These are phyloP conservation scores for Charadrius vociferus DNA, from an alignment of 2,113 vertebrate genomes.

Conservation along the genomic window DNA sequence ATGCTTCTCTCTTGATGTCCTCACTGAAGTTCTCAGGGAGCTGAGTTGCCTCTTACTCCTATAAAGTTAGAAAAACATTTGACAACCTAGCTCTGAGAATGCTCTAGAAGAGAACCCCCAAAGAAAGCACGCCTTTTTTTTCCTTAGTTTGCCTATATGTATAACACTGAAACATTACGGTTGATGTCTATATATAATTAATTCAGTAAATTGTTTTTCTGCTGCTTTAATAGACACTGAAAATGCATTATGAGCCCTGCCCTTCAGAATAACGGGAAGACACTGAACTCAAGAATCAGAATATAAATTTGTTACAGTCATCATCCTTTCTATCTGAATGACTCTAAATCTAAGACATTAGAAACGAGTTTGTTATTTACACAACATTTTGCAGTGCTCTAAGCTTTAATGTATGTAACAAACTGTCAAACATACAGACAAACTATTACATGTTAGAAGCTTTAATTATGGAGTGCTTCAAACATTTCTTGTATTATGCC, in stretches of 20 bases:
- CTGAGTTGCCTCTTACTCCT: background rate
- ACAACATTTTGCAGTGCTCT: constrained; percentile 27
- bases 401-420: constrained; percentile 23
- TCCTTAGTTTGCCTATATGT: background rate
- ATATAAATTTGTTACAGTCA: constrained; percentile 11
- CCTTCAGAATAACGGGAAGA: background rate
- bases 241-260: background rate
- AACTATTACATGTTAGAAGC: constrained; percentile 45
- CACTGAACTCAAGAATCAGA: background rate
- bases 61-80: background rate
- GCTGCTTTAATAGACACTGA: background rate
- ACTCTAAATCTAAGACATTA: constrained; percentile 7
- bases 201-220: background rate
- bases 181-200: background rate
- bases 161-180: background rate
- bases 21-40: background rate
- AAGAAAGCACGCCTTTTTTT: background rate
- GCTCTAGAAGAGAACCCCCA: background rate
- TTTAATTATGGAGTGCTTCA: constrained; percentile 67
- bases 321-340: constrained; percentile 21
- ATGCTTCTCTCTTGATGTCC: background rate
- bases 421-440: constrained; percentile 41
- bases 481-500: constrained; percentile 56
- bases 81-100: background rate
- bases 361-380: constrained; percentile 22